Conservation (phyloP, 1,140 invertebrate genomes). For the Aphidius ervi region DNA sequence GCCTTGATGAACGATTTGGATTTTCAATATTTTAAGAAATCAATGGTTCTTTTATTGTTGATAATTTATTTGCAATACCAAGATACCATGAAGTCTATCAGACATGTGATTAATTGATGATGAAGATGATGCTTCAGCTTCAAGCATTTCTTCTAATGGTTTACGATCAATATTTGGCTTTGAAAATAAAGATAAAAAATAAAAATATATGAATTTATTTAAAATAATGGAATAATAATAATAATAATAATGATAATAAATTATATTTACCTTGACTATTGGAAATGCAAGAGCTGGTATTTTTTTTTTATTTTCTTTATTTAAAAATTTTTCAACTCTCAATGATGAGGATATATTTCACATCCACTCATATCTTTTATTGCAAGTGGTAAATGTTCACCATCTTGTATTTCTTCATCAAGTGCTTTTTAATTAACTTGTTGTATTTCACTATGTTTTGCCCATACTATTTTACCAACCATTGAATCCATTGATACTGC, state of each 20-base stretch:
- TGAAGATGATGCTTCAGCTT: conserved; percentile 48
- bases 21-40: conserved; percentile 22
- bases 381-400: conserved; percentile 75
- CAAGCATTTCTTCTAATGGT: conserved; percentile 68
- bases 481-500: conserved; percentile 98
- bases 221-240: conserved; percentile 9
- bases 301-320: conserved; percentile 51
- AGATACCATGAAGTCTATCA: conserved; percentile 35
- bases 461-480: conserved; percentile 99
- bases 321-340: conserved; percentile 69
- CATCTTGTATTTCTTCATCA: conserved; percentile 61
- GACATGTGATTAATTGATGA: conserved; percentile 22
- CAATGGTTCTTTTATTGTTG: conserved; percentile 17
- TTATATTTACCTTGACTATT: conserved; percentile 43
- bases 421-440: conserved; percentile 92
- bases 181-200: conserved; percentile 33
- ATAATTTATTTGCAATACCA: conserved; percentile 26
- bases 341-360: conserved; percentile 97
- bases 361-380: conserved; percentile 99
- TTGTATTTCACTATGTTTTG: conserved; percentile 95
- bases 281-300: conserved; percentile 57
- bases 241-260: not conserved
- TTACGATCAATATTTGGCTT: conserved; percentile 70
- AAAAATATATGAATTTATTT: not conserved
- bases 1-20: conserved; percentile 35